Base-by-base conservation (phyloP, 2,888 invertebrate species). In the Synergus umbraculus region DNA sequence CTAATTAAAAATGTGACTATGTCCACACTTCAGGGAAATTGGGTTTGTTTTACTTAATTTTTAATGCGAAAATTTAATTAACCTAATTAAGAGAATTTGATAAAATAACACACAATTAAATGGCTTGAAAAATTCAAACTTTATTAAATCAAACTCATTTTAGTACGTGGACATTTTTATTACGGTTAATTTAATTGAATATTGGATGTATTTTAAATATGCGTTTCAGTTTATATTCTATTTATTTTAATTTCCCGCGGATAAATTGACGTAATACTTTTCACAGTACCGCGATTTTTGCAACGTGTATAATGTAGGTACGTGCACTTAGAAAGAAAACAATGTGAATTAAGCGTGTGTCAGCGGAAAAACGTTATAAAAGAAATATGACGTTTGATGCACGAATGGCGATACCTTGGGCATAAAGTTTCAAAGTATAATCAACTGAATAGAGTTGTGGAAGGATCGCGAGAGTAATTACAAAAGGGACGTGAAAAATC, bases 401-500 rank as follows among this genome's bases (percentile, higher is more conserved):
- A 18, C n/a, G 41, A 44, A 41, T 18, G n/a, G 66, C 43, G 43
- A 66, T 66, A 66, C n/a, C 73, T 29, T 18, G 43, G 18, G 18
- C 41, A 67, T 37, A 15, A 22, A 49, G n/a, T 37, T 29, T 22
- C 73, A 37, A n/a, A 41, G 2, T 0, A 73, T 73, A 73, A 37
- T 58, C 12, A n/a, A 37, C 54, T 73, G 41, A 58, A 41, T 54
- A n/a, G 49, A 73, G 54, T 73, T 54, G 54, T 54, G n/a, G 54
- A 49, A 73, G 54, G n/a, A 54, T 73, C 73, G 41, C 37, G 54
- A 41, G 41, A 73, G 73, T 73, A 73, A 73, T 73, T 73, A 73
- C 54, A 73, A 73, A 58, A 37, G 41, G 54, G 41, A 58, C 54
- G 41, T 73, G 73, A 73, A 73, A 73, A 73, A 73, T 58, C 41